A percentile compares a stretch with the other conserved stretches of the same genome.
These are phyloP conservation scores for Dipodomys merriami DNA, from an alignment of 2,113 vertebrate species.

Conservation along the genomic window DNA sequence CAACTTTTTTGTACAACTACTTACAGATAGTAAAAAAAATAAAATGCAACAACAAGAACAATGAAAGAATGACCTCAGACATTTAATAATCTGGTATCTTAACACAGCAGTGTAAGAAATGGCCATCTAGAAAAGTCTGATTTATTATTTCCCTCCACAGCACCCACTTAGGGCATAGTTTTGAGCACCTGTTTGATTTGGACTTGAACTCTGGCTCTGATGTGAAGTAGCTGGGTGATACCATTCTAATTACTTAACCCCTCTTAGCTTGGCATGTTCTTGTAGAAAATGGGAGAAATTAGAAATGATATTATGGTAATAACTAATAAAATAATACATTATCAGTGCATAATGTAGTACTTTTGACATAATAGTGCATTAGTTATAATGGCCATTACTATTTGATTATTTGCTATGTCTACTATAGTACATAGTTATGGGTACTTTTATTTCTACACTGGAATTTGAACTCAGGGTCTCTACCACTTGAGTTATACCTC, in stretches of 20 bases:
- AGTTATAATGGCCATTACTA: neutral
- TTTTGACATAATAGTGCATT: neutral
- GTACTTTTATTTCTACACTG: no score
- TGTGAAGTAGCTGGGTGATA: neutral
- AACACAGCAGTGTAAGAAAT: neutral
- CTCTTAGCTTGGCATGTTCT: neutral
- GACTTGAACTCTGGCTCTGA: neutral
- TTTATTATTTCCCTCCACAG: neutral
- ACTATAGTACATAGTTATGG: neutral
- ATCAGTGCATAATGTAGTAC: neutral
- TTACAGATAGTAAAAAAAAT: no score
- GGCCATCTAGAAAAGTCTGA: neutral
- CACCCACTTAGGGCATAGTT: neutral
- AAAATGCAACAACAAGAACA: no score
- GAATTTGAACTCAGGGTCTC: no score
- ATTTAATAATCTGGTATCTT: neutral
- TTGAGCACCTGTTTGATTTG: neutral
- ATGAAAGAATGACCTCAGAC: neutral
- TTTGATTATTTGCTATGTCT: neutral
- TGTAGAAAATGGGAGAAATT: neutral
- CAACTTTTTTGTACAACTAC: no score
- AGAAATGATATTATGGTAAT: neutral
- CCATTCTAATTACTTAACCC: neutral
- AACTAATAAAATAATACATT: neutral
- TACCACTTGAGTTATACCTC: no score